These are phyloP conservation scores for Cecropterus lyciades DNA, from an alignment of 1,140 invertebrate species.

Conservation along the genomic window DNA sequence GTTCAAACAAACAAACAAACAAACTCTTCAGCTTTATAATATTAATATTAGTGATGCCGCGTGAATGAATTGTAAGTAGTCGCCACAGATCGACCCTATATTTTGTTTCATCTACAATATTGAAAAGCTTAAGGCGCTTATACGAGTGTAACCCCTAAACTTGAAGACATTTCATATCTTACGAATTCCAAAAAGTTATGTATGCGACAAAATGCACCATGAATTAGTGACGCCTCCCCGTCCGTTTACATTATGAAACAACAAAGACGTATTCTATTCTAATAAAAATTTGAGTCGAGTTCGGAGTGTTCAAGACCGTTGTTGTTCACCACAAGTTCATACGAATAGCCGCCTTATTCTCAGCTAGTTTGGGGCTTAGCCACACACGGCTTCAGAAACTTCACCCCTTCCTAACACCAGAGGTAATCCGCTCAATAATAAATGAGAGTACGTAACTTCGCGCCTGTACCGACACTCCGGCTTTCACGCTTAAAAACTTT, in stretches of 20 bases:
- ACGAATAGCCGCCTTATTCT: conserved; percentile 32
- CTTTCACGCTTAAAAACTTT: conserved; percentile 66
- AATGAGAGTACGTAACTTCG: conserved; percentile 76
- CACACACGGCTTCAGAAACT: conserved; percentile 29
- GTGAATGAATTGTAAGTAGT: too few species aligned
- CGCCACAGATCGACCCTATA: too few species aligned
- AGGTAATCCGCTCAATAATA: conserved; percentile 75
- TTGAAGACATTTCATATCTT: background rate
- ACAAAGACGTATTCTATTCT: conserved; percentile 27
- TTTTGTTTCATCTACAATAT: too few species aligned
- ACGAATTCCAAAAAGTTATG: conserved; percentile 12
- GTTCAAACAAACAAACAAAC: too few species aligned
- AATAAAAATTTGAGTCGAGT: conserved; percentile 33
- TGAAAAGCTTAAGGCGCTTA: too few species aligned
- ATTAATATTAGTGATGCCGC: too few species aligned
- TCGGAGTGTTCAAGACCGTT: conserved; percentile 15
- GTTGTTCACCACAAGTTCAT: conserved; percentile 3
- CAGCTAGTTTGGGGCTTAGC: conserved; percentile 31
- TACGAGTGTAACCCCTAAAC: background rate
- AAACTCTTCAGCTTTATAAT: too few species aligned
- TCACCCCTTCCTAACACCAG: conserved; percentile 39
- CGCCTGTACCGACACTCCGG: conserved; percentile 67
- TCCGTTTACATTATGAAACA: conserved; percentile 14
- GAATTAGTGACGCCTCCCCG: background rate
- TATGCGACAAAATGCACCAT: conserved; percentile 16